phyloP scores from a whole-genome alignment of 2,797 vertebrate genomes.

The Benthosema pterotum region DNA sequence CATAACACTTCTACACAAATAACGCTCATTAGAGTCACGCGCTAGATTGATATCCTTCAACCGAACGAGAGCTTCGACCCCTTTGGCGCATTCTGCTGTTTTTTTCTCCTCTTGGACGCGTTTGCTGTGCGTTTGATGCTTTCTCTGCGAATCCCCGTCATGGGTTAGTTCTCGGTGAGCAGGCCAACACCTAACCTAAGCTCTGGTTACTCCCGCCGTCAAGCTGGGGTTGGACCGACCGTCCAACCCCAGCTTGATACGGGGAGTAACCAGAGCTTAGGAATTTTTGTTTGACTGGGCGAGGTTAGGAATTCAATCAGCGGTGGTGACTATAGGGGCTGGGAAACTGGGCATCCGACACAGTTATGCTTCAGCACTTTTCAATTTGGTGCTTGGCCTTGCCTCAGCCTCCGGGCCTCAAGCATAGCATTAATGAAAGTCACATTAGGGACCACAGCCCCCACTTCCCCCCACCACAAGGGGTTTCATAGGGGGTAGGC shows the following conservation, averaged over 20 bases:
- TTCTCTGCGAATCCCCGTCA: conserved; percentile 21
- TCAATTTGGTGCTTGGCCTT: conserved; percentile 75
- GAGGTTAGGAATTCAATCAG: conserved; percentile 76
- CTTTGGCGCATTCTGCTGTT: conserved; percentile 8
- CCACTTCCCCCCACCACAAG: conserved; percentile 36
- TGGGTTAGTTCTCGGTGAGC: conserved; percentile 42
- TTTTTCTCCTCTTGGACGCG: not conserved
- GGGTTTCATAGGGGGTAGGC: conserved; percentile 42
- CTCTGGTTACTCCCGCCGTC: too few species aligned
- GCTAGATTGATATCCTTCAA: not conserved
- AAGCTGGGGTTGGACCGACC: too few species aligned
- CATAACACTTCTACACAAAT: too few species aligned
- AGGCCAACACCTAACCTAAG: too few species aligned
- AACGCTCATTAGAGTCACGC: too few species aligned
- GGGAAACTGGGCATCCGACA: conserved; percentile 75
- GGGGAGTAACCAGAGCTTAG: conserved; percentile 51
- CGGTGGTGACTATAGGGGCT: conserved; percentile 53
- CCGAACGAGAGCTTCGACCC: not conserved
- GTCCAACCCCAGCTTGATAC: conserved; percentile 24
- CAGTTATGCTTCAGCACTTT: conserved; percentile 79
- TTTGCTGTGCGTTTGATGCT: conserved; percentile 13
- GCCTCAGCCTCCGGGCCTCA: conserved; percentile 63
- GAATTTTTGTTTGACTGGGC: conserved; percentile 68
- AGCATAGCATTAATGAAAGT: conserved; percentile 74
- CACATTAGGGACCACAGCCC: conserved; percentile 67